Percentiles rank a stretch among this genome's conserved stretches.
phyloP scores from a whole-genome alignment of 2,113 vertebrate species.

The Carettochelys insculpta region DNA sequence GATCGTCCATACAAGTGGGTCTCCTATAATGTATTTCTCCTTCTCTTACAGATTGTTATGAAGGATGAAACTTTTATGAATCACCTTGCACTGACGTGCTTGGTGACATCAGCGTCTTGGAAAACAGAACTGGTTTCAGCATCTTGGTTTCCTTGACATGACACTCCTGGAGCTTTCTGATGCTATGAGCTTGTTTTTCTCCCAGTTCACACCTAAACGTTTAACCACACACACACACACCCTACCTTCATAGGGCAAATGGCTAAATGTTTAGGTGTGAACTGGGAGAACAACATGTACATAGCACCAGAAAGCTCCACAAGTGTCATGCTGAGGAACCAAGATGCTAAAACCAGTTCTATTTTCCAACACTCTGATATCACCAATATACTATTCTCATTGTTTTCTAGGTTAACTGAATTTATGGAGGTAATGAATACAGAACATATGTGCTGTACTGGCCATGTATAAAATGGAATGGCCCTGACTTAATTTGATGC shows the following conservation, averaged over 20 bases:
- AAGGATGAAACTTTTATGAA: background rate
- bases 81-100: background rate
- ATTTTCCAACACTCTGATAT: constrained; percentile 76
- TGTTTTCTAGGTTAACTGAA: constrained; percentile 81
- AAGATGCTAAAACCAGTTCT: constrained; percentile 71
- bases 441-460: constrained; percentile 80
- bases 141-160: too few species aligned
- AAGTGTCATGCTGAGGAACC: constrained; percentile 61
- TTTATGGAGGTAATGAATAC: constrained; percentile 83
- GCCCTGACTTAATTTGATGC: constrained; percentile 72
- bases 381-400: constrained; percentile 78
- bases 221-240: too few species aligned
- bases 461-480: constrained; percentile 72
- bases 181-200: too few species aligned
- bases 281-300: constrained; percentile 9
- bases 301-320: constrained; percentile 12
- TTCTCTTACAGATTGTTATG: background rate
- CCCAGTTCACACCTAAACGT: too few species aligned
- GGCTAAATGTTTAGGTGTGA: constrained; percentile 26
- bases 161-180: too few species aligned
- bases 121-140: too few species aligned
- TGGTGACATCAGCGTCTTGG: too few species aligned
- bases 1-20: background rate
- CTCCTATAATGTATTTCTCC: background rate
- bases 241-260: constrained; percentile 37